Percentiles rank a stretch among this genome's conserved stretches.
These are phyloP conservation scores for Acheta domesticus DNA, from an alignment of 2,888 invertebrate genomes.

Conservation along the genomic window DNA sequence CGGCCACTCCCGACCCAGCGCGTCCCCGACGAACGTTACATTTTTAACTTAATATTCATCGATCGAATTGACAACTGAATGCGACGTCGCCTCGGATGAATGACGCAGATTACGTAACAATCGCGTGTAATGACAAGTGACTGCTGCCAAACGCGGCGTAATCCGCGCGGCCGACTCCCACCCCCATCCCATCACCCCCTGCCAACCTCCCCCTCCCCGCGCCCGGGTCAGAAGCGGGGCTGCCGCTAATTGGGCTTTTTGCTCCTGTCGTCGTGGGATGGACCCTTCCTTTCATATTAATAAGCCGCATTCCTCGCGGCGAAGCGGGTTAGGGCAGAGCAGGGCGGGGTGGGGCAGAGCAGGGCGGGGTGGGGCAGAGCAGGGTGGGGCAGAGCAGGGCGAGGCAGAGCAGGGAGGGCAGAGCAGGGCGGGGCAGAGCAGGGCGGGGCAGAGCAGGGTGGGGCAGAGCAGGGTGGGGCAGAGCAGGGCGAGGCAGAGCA, in stretches of 20 bases:
- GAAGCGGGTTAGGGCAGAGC: not conserved
- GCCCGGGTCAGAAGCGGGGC: not conserved
- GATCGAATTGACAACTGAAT: constrained; percentile 18
- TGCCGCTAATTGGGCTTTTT: not conserved
- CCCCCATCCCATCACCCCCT: not conserved
- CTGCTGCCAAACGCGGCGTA: not conserved
- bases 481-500: no score
- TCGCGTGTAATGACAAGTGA: constrained; percentile 18
- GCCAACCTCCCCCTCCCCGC: not conserved
- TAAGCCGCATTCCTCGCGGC: not conserved
- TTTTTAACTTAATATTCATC: constrained; percentile 18
- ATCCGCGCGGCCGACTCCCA: not conserved
- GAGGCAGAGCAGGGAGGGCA: no score
- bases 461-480: no score
- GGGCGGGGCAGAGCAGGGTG: no score
- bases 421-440: no score
- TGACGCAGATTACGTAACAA: constrained; percentile 18
- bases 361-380: no score
- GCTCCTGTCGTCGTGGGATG: not conserved
- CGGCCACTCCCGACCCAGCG: not conserved
- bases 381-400: no score
- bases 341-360: no score
- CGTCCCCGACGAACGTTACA: not conserved
- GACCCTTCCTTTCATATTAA: not conserved
- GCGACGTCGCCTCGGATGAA: constrained; percentile 18